Evolutionary conservation across 2,888 invertebrate genomes (phyloP), one percentile per base, ranked within the genome.

Genomic region (Liopterus haemorrhoidalis): DNA sequence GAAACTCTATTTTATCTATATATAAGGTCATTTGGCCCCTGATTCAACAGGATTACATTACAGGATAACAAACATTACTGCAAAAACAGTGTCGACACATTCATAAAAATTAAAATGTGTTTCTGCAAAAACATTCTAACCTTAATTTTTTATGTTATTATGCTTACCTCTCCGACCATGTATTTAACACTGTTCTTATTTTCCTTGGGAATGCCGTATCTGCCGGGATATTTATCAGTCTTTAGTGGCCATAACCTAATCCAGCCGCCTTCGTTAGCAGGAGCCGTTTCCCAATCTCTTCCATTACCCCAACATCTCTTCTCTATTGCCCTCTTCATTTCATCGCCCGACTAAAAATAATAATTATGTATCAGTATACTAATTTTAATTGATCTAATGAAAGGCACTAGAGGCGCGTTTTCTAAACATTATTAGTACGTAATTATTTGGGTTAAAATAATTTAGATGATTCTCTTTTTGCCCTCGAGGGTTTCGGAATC

Each of bases 221-320:
- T 60, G 60, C 27, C 50, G 56, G 49, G 54, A 64, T 59, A 42
- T 5, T 41, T 49, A n/a, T 48, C 46, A 25, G 31, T 27, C 22
- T 52, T 49, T 53, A 78, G 66, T 0, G 89, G 89, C 67, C 82
- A 88, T 46, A 85, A 77, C 51, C 86, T 70, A 30, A 82, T 76
- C 84, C 88, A 89, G 27, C 82, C 81, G 0, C 89, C 89, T 49
- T 84, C 81, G 11, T 71, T 69, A 1, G 73, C 69, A 4, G 74
- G 73, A 0, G 82, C 76, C 25, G 71, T 68, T 54, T 72, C 73
- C 85, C 85, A 85, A 52, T 82, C 75, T 43, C 76, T 73, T 2
- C 83, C 84, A 54, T 84, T 85, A 24, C 83, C 82, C 84, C 84
- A 85, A 5, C 70, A 55, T 52, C 70, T 69, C 0, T 70, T 67